A percentile compares a stretch with the other conserved stretches of the same genome.
These are phyloP conservation scores for Phataginus tetradactyla DNA, from an alignment of 2,797 vertebrate species.

Conservation along the genomic window DNA sequence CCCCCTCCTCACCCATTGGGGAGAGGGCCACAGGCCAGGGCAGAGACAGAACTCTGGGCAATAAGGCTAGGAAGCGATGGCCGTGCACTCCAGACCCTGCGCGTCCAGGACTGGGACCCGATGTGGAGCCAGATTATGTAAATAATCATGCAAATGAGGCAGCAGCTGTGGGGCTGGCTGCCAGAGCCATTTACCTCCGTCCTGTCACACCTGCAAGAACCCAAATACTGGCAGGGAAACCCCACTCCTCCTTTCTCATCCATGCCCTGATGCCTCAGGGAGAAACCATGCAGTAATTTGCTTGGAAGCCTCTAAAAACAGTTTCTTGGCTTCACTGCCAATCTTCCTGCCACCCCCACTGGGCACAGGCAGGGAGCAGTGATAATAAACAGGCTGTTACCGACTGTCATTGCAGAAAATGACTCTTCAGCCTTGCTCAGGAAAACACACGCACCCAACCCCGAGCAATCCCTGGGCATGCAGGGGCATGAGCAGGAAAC, in stretches of 20 bases:
- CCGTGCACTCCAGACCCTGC: background rate
- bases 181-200: background rate
- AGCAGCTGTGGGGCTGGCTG: background rate
- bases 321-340: slow-evolving; percentile 25
- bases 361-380: slow-evolving; percentile 11
- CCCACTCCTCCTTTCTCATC: background rate
- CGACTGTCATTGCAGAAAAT: slow-evolving; percentile 53
- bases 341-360: background rate
- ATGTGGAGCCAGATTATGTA: background rate
- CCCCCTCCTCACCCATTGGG: background rate
- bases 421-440: slow-evolving; percentile 52
- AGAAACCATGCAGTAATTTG: slow-evolving; percentile 25
- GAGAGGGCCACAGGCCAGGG: background rate
- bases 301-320: slow-evolving; percentile 70
- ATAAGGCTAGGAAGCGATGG: background rate
- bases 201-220: background rate
- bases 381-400: slow-evolving; percentile 70
- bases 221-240: slow-evolving; percentile 50
- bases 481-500: background rate
- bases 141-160: too few species aligned
- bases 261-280: slow-evolving; percentile 47
- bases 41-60: background rate
- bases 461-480: background rate
- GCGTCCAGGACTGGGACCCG: background rate
- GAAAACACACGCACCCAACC: background rate